Conservation (phyloP, 1,140 invertebrate species). For the Achatina immaculata region DNA sequence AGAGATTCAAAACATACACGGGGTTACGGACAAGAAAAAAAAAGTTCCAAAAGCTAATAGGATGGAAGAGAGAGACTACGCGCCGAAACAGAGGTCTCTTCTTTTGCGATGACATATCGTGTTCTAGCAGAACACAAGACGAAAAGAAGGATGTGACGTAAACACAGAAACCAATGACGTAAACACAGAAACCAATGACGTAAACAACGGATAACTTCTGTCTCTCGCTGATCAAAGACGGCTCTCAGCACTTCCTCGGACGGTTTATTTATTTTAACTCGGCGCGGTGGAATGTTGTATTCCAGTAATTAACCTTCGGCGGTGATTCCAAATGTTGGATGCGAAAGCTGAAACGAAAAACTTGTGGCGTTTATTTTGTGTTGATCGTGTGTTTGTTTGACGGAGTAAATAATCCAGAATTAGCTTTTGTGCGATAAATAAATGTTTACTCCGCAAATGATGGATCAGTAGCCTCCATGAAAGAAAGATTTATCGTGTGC, state of each 20-base stretch:
- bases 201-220: background rate
- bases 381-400: constrained; percentile 8
- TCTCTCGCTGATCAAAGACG: constrained; percentile 9
- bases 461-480: background rate
- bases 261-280: constrained; percentile 1
- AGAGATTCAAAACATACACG: too few species aligned
- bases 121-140: constrained; percentile 3
- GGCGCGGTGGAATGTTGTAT: background rate
- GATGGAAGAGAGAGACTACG: too few species aligned
- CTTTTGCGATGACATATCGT: background rate
- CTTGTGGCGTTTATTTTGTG: background rate
- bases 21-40: background rate
- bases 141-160: background rate
- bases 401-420: background rate
- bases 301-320: background rate
- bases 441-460: background rate
- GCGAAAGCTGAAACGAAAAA: constrained; percentile 19
- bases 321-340: constrained; percentile 18
- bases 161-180: background rate
- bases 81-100: too few species aligned
- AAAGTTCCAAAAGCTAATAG: too few species aligned
- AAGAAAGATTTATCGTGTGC: background rate
- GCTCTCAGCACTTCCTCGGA: constrained; percentile 6
- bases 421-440: background rate
- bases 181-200: constrained; percentile 9